Conservation (phyloP, 2,113 vertebrate genomes). For the Hippolais icterina region DNA sequence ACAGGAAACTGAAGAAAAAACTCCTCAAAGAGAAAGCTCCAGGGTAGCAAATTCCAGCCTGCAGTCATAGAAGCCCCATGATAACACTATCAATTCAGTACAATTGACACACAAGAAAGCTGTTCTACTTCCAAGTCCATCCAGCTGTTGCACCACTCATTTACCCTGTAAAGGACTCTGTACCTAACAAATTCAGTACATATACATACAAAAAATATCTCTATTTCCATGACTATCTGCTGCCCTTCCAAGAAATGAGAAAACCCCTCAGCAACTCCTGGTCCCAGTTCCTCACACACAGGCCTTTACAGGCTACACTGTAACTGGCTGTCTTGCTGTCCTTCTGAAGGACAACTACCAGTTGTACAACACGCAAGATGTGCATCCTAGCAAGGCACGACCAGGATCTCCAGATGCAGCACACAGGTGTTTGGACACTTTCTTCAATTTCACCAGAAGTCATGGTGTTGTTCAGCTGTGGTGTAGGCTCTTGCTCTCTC, state of each 20-base stretch:
- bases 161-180: not conserved
- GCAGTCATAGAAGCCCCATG: rapidly evolving
- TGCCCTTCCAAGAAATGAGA: not conserved
- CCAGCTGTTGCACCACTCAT: not conserved
- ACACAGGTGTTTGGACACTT: not conserved
- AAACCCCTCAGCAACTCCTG: not conserved
- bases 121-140: not conserved
- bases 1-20: not conserved
- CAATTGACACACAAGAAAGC: not conserved
- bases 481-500: not conserved
- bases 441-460: not conserved
- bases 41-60: not conserved
- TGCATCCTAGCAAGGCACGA: rapidly evolving
- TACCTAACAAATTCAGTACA: not conserved
- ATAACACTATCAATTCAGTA: not conserved
- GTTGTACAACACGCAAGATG: rapidly evolving
- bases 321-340: not conserved
- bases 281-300: not conserved
- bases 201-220: not conserved
- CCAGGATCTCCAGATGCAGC: not conserved
- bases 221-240: not conserved
- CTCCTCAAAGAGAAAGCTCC: not conserved
- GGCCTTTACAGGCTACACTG: not conserved
- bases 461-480: not conserved
- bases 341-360: not conserved